Conservation (phyloP, 2,113 vertebrate species). For the Corythoichthys haematopterus region DNA sequence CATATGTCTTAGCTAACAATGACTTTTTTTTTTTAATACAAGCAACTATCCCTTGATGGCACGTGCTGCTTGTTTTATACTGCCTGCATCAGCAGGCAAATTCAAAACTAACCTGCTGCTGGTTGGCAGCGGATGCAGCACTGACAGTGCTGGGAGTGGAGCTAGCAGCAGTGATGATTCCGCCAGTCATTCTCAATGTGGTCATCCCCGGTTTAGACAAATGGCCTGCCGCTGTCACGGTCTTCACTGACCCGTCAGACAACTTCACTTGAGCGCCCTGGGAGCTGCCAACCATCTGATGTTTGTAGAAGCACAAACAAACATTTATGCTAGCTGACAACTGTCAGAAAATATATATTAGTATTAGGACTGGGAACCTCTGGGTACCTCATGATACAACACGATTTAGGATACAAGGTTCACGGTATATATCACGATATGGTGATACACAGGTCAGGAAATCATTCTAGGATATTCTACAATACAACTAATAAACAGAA, state of each 20-base stretch:
- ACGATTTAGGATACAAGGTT: too few relatives aligned
- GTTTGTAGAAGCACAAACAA: neutral
- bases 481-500: too few relatives aligned
- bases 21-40: neutral
- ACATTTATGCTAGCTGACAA: too few relatives aligned
- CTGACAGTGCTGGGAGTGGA: constrained; percentile 73
- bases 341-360: too few relatives aligned
- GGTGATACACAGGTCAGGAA: too few relatives aligned
- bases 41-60: neutral
- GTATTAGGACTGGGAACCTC: too few relatives aligned
- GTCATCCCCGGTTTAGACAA: constrained; percentile 91
- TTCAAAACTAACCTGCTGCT: constrained; percentile 59
- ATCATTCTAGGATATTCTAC: too few relatives aligned
- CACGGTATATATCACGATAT: too few relatives aligned
- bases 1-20: neutral
- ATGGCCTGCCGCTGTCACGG: constrained; percentile 76
- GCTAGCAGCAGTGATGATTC: constrained; percentile 85
- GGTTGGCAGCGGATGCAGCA: constrained; percentile 58
- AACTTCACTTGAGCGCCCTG: constrained; percentile 88
- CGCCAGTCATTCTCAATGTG: constrained; percentile 87
- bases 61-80: neutral
- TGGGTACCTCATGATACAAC: too few relatives aligned
- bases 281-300: constrained; percentile 77
- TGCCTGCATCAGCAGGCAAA: too few relatives aligned
- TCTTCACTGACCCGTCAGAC: constrained; percentile 85